Evolutionary conservation across 1,140 invertebrate genomes (phyloP), one percentile per base, ranked within the genome.

Genomic region (Rhagoletis pomonella): DNA sequence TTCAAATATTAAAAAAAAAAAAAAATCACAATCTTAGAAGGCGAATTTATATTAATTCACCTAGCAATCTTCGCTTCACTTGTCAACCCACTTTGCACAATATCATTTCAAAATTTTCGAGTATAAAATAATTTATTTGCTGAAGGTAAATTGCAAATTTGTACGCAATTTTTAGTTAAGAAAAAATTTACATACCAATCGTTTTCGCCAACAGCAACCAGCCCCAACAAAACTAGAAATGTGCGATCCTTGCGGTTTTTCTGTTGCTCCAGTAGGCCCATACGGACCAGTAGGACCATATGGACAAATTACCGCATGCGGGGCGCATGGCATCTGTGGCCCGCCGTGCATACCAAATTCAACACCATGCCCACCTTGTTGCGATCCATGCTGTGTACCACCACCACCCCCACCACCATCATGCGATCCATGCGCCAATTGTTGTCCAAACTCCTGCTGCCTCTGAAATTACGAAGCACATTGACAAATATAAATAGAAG

Each of bases 191-290:
- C 60, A 62, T 62, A 62, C 9, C 67, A 17, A 9, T 73, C 65
- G 7, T 2, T 58, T 19, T 81, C 47, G 7, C 47, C 44, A 81
- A 29, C 73, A 55, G n/a, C 73, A 81, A 47, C 73, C 44, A 81
- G 73, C 73, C 44, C n/a, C 73, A 55, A 81, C 0, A 4, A 17
- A 81, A 81, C 44, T 50, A 12, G 55, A 81, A 17, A 81, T 81
- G 73, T 81, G 73, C 73, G 73, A 81, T 47, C 73, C 73, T 19
- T 81, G 73, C 47, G 73, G 73, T 4, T 81, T 81, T 55, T 81
- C 73, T 17, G 73, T 81, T 50, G 73, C 73, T 6, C 73, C 73
- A 14, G 42, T 42, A 10, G 73, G 73, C 50, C 73, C 73, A 4
- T 81, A 81, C 47, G 73, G 73, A 81, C 73, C 73, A 42, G 44